Percentiles rank a stretch among this genome's conserved stretches.
These are phyloP conservation scores for Zaprionus ornatus DNA, from an alignment of 1,140 invertebrate species.

Conservation along the genomic window DNA sequence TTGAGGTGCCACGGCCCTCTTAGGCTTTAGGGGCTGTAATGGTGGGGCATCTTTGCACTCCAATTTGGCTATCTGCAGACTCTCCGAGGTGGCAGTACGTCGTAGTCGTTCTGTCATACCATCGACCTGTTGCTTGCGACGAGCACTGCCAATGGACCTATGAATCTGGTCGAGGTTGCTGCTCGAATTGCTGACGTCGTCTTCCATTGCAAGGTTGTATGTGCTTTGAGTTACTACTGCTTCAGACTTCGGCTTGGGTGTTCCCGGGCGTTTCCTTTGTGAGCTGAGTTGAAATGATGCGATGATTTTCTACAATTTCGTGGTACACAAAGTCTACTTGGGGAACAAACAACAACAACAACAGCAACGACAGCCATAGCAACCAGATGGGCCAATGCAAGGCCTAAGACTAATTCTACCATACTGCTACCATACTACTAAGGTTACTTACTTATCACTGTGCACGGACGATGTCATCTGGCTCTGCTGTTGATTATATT, in stretches of 20 bases:
- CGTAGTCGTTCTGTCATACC: conserved; percentile 34
- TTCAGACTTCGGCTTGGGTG: conserved; percentile 1
- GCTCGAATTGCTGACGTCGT: conserved; percentile 1
- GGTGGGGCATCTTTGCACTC: conserved; percentile 52
- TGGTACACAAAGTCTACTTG: conserved; percentile 20
- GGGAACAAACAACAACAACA: background rate
- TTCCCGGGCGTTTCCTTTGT: conserved; percentile 22
- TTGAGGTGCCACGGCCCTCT: conserved; percentile 2
- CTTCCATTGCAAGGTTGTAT: conserved; percentile 18
- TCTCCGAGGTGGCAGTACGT: conserved; percentile 11
- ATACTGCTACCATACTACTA: background rate
- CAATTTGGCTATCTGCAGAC: conserved; percentile 45
- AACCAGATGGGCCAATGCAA: conserved; percentile 21
- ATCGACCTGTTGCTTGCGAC: conserved; percentile 41
- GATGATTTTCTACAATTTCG: conserved; percentile 17
- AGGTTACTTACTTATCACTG: conserved; percentile 77
- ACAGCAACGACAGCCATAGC: conserved; percentile 57
- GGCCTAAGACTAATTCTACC: background rate
- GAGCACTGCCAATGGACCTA: background rate
- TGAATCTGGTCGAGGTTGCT: background rate
- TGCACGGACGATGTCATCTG: conserved; percentile 75
- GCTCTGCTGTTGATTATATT: background rate
- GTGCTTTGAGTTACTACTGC: conserved; percentile 37
- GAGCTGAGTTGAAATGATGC: conserved; percentile 16
- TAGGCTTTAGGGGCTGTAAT: conserved; percentile 25